Evolutionary conservation across 64 coral and sea anemone genomes (phyloP).

Genomic region (Actinia tenebrosa): DNA sequence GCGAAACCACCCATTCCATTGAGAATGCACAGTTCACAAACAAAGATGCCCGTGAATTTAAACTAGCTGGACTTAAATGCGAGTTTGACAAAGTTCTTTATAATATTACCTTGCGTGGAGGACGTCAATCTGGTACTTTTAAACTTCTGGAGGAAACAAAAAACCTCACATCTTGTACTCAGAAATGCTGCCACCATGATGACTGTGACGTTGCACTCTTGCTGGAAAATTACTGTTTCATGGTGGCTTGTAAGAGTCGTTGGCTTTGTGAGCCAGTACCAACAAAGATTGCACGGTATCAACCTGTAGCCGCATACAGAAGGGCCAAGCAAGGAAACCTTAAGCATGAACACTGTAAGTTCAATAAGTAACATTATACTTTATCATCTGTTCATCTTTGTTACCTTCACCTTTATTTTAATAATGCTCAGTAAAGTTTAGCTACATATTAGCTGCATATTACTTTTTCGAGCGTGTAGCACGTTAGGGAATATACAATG

Average conservation of each 20-base stretch:
- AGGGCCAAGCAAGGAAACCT: not conserved
- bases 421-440: too few relatives aligned
- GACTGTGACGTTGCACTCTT: conserved; percentile 45
- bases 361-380: too few relatives aligned
- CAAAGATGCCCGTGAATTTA: not conserved
- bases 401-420: too few relatives aligned
- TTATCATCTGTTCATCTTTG: too few relatives aligned
- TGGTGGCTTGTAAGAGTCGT: conserved; percentile 30
- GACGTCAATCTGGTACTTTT: conserved; percentile 36
- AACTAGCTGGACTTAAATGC: not conserved
- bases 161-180: conserved; percentile 11
- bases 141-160: not conserved
- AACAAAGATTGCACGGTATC: not conserved
- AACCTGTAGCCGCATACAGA: conserved; percentile 4
- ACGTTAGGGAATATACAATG: too few relatives aligned
- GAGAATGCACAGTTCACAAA: not conserved
- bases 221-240: conserved; percentile 39
- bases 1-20: not conserved
- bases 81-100: conserved; percentile 1
- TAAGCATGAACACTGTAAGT: not conserved
- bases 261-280: conserved; percentile 36
- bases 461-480: too few relatives aligned
- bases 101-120: conserved; percentile 46
- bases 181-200: conserved; percentile 14
- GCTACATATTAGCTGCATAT: too few relatives aligned